phyloP scores from a whole-genome alignment of 1,140 invertebrate species.

The Carcinoscorpius rotundicauda region DNA sequence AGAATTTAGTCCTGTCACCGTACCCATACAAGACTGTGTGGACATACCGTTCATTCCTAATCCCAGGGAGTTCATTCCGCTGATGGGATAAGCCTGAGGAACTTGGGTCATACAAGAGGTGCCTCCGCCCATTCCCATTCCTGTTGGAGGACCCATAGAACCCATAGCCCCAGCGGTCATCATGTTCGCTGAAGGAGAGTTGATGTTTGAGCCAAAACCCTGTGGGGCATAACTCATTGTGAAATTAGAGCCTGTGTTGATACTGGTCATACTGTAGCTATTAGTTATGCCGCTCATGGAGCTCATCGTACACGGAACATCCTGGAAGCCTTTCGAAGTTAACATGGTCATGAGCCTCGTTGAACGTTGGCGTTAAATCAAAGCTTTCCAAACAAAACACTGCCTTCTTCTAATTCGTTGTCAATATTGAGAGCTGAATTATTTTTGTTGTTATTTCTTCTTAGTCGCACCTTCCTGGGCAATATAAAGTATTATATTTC shows the following conservation, averaged over 20 bases:
- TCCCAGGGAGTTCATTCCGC: conserved; percentile 35
- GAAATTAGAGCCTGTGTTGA: conserved; percentile 42
- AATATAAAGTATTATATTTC: too few species aligned
- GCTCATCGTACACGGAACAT: too few species aligned
- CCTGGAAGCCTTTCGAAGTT: too few species aligned
- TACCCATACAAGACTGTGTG: conserved; percentile 26
- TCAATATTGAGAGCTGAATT: too few species aligned
- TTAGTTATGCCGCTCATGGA: conserved; percentile 15
- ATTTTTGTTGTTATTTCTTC: too few species aligned
- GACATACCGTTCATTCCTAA: conserved; percentile 30
- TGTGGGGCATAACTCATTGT: conserved; percentile 37
- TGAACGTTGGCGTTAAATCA: too few species aligned
- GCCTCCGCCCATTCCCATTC: conserved; percentile 33
- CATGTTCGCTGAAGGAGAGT: conserved; percentile 46
- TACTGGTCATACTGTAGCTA: conserved; percentile 35
- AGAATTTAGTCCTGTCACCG: conserved; percentile 40
- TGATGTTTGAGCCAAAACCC: conserved; percentile 46
- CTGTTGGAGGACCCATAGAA: conserved; percentile 30
- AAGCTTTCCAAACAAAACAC: too few species aligned
- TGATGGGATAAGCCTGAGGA: conserved; percentile 32
- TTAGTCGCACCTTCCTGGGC: too few species aligned
- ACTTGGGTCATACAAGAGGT: conserved; percentile 52
- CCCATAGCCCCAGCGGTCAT: conserved; percentile 22
- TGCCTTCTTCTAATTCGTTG: too few species aligned
- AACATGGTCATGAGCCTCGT: too few species aligned